Evolutionary conservation across 2,797 vertebrate species (phyloP).

Genomic region (Danio albolineatus): DNA sequence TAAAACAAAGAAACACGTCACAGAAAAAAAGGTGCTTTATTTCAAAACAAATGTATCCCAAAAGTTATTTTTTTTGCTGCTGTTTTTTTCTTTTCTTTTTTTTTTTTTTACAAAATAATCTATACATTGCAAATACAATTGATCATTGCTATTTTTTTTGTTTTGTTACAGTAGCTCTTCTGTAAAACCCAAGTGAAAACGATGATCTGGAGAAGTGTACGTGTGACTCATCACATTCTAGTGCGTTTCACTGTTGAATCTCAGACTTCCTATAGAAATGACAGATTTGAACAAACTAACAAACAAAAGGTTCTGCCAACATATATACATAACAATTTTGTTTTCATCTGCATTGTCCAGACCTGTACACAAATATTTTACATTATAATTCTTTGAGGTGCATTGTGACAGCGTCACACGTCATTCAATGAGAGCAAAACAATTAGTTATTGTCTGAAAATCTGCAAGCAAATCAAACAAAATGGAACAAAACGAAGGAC

Average conservation of each 20-base stretch:
- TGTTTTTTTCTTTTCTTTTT: no score
- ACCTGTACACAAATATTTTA: slow-evolving; percentile 45
- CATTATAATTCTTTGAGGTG: slow-evolving; percentile 37
- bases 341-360: slow-evolving; percentile 16
- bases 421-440: slow-evolving; percentile 58
- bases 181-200: slow-evolving; percentile 64
- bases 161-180: slow-evolving; percentile 66
- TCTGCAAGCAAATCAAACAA: slow-evolving; percentile 31
- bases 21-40: slow-evolving; percentile 87
- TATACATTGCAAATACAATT: slow-evolving; percentile 66
- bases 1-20: slow-evolving; percentile 56
- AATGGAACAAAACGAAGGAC: slow-evolving; percentile 44
- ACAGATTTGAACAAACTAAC: slow-evolving; percentile 19
- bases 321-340: slow-evolving; percentile 54
- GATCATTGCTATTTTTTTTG: slow-evolving; percentile 6
- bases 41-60: slow-evolving; percentile 74
- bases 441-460: slow-evolving; percentile 53
- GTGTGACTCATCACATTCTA: slow-evolving; percentile 50
- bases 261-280: slow-evolving; percentile 61
- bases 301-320: slow-evolving; percentile 41
- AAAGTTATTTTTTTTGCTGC: slow-evolving; percentile 55
- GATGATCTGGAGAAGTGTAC: slow-evolving; percentile 68
- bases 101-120: slow-evolving; percentile 75
- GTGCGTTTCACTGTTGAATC: slow-evolving; percentile 47
- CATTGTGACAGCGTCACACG: slow-evolving; percentile 62